Conservation (phyloP, 2,113 vertebrate genomes). For the Antigone vipio region DNA sequence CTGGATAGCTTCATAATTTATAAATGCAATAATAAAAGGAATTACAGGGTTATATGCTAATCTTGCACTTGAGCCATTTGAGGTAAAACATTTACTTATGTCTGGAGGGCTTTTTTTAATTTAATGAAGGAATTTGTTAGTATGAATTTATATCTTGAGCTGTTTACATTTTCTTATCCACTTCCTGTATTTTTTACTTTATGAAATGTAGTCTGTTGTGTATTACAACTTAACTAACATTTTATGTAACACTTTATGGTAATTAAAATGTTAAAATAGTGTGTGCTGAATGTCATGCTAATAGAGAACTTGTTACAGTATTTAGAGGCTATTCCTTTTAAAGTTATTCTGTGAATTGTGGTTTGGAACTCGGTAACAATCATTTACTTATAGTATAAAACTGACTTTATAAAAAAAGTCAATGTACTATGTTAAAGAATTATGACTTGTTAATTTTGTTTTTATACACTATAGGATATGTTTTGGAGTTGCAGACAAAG, state of each 20-base stretch:
- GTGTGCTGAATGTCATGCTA: background rate
- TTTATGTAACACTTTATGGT: background rate
- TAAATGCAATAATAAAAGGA: background rate
- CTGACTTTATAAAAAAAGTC: background rate
- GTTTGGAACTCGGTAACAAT: background rate
- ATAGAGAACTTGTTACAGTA: background rate
- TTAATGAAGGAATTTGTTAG: background rate
- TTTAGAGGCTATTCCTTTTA: background rate
- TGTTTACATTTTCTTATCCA: background rate
- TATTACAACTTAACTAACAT: background rate
- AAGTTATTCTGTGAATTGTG: background rate
- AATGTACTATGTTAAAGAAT: background rate
- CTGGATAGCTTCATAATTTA: background rate
- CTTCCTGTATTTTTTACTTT: background rate
- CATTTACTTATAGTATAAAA: background rate
- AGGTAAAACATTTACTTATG: background rate
- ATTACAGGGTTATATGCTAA: background rate
- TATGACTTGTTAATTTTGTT: slow-evolving; percentile 68
- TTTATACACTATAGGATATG: slow-evolving; percentile 82
- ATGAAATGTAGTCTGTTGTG: background rate
- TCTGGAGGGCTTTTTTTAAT: background rate
- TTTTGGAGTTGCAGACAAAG: slow-evolving; percentile 98
- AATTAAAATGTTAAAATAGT: background rate
- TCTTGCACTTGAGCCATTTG: background rate
- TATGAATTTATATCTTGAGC: background rate